Base-by-base conservation (phyloP, 2,797 vertebrate species). In the Xenentodon cancila region DNA sequence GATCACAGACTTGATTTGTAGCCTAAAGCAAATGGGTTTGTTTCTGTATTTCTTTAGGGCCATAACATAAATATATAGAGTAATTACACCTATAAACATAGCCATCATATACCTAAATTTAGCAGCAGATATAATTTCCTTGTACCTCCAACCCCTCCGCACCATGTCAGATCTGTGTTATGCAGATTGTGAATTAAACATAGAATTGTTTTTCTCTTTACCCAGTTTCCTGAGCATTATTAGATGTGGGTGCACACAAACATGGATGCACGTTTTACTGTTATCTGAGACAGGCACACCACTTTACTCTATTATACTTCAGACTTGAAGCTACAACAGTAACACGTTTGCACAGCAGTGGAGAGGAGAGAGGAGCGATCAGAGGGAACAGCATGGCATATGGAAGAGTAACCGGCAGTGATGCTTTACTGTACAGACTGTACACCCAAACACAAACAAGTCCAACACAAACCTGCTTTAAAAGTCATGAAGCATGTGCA, bases 281-380 rank as follows among this genome's bases (percentile, higher is more conserved):
- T 71, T 50, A 62, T 58, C 60, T 77, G 79, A 77, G 64, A 75
- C 57, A 72, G 63, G 57, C 47, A 43, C 22, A 64, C 62, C 77
- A 80, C 79, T 84, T 65, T 73, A 3, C 25, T 25, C 25, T 5
- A 25, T 25, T 25, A 47, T 49, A 61, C 62, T 52, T 75, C 67
- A 77, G 82, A 84, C 67, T 64, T 17, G 51, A 66, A 84, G 77
- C 64, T 89, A 92, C 90, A 92, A 79, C 86, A 91, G 77, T 85
- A 89, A 79, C 88, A 84, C 90, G 92, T 92, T 93, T 90, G 86
- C 79, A 80, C 59, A 30, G 64, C 45, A 46, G 66, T 49, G 37
- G 40, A 78, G 25, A 50, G 32, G 57, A 78, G 71, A 73, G 58
- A 59, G 53, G 44, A 34, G 40, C 2, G 16, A 63, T 47, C 53